Evolutionary conservation across 2,797 vertebrate species (phyloP).

Genomic region (Epinephelus awoara): DNA sequence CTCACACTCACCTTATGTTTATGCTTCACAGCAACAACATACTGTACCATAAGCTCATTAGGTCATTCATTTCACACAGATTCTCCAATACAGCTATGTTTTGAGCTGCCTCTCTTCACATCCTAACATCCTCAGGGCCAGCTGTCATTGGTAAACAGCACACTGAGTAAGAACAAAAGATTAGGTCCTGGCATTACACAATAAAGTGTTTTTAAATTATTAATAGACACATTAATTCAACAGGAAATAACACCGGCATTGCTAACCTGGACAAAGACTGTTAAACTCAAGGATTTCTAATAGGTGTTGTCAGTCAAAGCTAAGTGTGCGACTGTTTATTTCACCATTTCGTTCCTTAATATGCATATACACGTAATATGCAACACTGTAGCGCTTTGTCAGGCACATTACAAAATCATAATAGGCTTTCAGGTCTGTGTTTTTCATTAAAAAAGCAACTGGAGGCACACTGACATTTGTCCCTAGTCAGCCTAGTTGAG

Average conservation of each 20-base stretch:
- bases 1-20: background rate
- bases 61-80: constrained; percentile 47
- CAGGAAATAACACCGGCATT: constrained; percentile 27
- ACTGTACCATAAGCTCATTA: constrained; percentile 2
- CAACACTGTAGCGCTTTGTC: constrained; percentile 26
- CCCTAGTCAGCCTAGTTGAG: constrained; percentile 29
- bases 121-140: constrained; percentile 30
- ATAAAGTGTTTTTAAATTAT: constrained; percentile 59
- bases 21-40: background rate
- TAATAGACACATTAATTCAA: constrained; percentile 58
- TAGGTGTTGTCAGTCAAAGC: constrained; percentile 15
- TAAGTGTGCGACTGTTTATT: constrained; percentile 4
- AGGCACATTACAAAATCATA: constrained; percentile 27
- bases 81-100: constrained; percentile 10
- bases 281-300: background rate
- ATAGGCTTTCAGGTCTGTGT: constrained; percentile 42
- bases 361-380: constrained; percentile 18
- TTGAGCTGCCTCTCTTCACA: constrained; percentile 11
- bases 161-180: constrained; percentile 54
- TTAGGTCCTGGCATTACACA: constrained; percentile 53
- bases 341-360: constrained; percentile 23
- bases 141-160: constrained; percentile 52
- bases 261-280: background rate
- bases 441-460: constrained; percentile 61
- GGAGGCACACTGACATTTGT: constrained; percentile 43